Conservation (phyloP, 2,888 invertebrate genomes). For the Pristionchus entomophagus region DNA sequence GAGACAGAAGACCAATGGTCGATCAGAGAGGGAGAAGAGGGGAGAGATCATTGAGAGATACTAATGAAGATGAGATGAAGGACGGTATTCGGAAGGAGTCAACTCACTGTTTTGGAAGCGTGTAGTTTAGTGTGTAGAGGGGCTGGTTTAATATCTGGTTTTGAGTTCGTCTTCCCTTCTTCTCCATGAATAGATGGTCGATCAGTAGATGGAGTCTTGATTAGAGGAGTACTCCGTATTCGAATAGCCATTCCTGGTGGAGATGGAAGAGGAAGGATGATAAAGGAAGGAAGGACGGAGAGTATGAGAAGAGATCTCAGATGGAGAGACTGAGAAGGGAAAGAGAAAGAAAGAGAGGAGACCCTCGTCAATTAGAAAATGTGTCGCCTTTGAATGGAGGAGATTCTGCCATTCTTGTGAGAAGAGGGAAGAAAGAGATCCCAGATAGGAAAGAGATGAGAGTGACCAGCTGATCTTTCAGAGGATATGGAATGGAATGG, state of each 20-base stretch:
- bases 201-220: constrained; percentile 39
- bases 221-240: constrained; percentile 18
- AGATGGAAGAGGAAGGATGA: neutral
- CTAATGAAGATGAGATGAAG: neutral
- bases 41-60: too few species aligned
- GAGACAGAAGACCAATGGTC: neutral
- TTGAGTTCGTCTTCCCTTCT: constrained; percentile 20
- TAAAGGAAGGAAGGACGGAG: neutral
- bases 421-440: neutral
- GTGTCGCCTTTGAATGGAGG: constrained; percentile 21
- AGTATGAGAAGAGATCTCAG: neutral
- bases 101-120: constrained; percentile 32
- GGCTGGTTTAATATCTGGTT: neutral
- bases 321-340: neutral
- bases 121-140: constrained; percentile 20
- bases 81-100: neutral
- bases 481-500: neutral
- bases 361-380: constrained; percentile 26
- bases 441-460: neutral
- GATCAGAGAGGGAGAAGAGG: too few species aligned
- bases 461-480: constrained; percentile 32
- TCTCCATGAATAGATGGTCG: constrained; percentile 21
- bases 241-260: constrained; percentile 24
- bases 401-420: constrained; percentile 21
- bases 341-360: neutral